Percentiles rank a stretch among this genome's conserved stretches.
phyloP scores from a whole-genome alignment of 2,113 vertebrate species.

The Lagopus leucura region DNA sequence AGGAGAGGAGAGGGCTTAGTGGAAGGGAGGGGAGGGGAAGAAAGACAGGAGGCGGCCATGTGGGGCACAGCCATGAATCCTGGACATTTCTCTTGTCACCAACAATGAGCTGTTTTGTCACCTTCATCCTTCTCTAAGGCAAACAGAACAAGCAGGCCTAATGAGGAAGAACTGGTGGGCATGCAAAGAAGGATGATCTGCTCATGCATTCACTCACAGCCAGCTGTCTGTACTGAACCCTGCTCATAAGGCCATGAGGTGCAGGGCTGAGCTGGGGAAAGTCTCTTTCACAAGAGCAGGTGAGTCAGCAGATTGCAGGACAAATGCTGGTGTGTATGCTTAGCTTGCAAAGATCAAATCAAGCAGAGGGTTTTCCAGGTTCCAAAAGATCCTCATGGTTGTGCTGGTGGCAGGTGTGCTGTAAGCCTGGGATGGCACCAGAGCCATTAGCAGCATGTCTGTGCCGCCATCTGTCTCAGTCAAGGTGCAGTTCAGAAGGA shows the following conservation, averaged over 20 bases:
- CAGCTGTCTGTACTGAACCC: accelerated
- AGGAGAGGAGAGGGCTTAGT: too few relatives aligned
- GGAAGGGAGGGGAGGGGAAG: too few relatives aligned
- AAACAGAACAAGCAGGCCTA: background rate
- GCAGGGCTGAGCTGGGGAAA: background rate
- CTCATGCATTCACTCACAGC: accelerated
- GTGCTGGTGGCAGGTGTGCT: accelerated
- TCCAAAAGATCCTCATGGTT: accelerated
- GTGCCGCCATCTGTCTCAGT: background rate
- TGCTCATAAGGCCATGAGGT: accelerated
- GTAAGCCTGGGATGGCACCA: accelerated
- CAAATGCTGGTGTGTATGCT: accelerated
- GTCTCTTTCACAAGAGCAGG: background rate
- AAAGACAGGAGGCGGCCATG: background rate
- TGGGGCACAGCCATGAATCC: accelerated
- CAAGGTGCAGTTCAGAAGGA: background rate
- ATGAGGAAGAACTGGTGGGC: background rate
- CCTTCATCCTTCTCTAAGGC: background rate
- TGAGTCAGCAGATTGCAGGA: accelerated
- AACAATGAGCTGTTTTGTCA: background rate
- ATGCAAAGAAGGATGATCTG: accelerated
- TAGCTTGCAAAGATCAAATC: too few relatives aligned
- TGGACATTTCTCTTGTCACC: accelerated
- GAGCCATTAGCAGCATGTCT: background rate
- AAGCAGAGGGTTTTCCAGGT: background rate